These are phyloP conservation scores for Bettongia penicillata DNA, from an alignment of 2,113 vertebrate species.

Conservation along the genomic window DNA sequence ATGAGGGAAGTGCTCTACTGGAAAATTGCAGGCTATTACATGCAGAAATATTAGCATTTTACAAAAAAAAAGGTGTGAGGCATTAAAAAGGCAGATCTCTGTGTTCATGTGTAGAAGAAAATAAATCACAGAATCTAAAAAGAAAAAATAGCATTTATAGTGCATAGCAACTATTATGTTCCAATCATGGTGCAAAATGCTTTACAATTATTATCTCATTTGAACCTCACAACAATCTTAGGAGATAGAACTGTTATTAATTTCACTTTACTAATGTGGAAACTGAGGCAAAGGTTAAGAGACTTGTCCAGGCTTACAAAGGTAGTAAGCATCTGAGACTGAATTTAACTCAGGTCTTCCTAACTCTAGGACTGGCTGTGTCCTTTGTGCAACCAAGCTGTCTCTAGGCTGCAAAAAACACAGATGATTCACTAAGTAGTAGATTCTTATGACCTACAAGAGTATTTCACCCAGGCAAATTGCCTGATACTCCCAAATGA, in stretches of 20 bases:
- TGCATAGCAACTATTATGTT: neutral
- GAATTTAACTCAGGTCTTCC: neutral
- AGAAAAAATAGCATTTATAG: neutral
- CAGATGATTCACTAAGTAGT: neutral
- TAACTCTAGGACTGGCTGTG: neutral
- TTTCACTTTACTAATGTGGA: neutral
- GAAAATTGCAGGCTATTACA: conserved; percentile 1
- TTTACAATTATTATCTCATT: neutral
- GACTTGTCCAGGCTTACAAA: neutral
- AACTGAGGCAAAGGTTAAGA: neutral
- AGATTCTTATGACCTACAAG: neutral
- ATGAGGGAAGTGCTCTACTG: conserved; percentile 56
- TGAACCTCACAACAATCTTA: neutral
- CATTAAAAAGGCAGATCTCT: neutral
- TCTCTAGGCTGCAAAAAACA: neutral
- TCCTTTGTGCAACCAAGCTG: neutral
- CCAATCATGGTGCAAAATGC: neutral
- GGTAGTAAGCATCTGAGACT: neutral
- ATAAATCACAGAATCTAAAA: neutral
- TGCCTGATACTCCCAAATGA: neutral
- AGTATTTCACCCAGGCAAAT: neutral
- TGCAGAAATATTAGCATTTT: neutral
- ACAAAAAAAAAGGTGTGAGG: neutral
- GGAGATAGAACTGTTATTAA: neutral
- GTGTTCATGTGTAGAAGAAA: neutral